Evolutionary conservation across 2,888 invertebrate genomes (phyloP).

Genomic region (Machimus rusticus): DNA sequence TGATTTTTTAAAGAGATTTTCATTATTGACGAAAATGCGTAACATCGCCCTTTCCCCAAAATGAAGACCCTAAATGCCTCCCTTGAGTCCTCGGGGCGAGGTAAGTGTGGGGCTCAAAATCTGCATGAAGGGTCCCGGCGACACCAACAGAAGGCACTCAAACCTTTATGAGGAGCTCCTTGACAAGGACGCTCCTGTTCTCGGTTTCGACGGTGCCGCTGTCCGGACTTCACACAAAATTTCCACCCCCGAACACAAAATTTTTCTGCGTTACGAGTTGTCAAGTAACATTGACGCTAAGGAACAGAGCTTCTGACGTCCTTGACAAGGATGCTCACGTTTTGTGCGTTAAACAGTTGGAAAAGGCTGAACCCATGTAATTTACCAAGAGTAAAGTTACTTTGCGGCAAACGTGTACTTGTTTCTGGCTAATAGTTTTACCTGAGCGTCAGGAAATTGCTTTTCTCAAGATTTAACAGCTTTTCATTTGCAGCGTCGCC

Average conservation of each 20-base stretch:
- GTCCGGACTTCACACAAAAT: not conserved
- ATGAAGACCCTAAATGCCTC: not conserved
- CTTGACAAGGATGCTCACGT: not conserved
- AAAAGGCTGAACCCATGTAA: not conserved
- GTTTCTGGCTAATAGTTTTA: not conserved
- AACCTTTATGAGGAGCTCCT: not conserved
- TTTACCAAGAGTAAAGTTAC: not conserved
- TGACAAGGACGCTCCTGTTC: not conserved
- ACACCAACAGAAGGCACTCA: not conserved
- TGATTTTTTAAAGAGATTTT: not conserved
- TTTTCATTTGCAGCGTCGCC: not conserved
- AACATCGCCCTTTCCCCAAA: not conserved
- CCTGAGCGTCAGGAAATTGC: not conserved
- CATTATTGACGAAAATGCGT: not conserved
- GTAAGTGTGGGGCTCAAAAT: not conserved
- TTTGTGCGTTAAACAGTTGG: not conserved
- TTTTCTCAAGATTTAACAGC: not conserved
- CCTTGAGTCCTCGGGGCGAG: not conserved
- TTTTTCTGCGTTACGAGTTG: not conserved
- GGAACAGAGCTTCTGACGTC: not conserved
- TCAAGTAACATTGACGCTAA: not conserved
- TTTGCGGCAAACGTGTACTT: not conserved
- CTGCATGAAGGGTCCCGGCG: not conserved
- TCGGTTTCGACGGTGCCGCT: not conserved
- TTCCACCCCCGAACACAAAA: not conserved